These are phyloP conservation scores for Agrochola lota DNA, from an alignment of 2,888 invertebrate genomes.

Conservation along the genomic window DNA sequence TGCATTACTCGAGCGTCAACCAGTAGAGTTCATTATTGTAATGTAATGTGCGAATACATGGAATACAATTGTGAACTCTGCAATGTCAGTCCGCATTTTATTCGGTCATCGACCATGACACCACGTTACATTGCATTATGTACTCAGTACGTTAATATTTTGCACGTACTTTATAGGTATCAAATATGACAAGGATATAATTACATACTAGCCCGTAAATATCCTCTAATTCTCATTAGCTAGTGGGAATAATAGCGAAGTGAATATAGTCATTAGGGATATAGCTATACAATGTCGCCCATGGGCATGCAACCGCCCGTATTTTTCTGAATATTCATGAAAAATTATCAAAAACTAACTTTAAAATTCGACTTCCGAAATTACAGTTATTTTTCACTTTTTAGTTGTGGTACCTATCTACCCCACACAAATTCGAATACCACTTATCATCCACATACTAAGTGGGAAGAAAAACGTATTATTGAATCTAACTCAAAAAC, in stretches of 20 bases:
- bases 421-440: too few relatives aligned
- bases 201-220: background rate
- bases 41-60: slow-evolving; percentile 27
- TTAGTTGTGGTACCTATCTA: too few relatives aligned
- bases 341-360: too few relatives aligned
- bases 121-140: background rate
- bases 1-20: slow-evolving; percentile 6
- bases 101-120: slow-evolving; percentile 25
- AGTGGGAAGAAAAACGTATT: too few relatives aligned
- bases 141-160: background rate
- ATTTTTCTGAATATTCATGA: too few relatives aligned
- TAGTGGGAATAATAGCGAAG: background rate
- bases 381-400: too few relatives aligned
- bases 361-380: too few relatives aligned
- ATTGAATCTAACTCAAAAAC: too few relatives aligned
- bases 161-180: background rate
- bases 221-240: background rate
- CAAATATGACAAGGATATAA: background rate
- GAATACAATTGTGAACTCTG: slow-evolving; percentile 17
- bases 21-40: slow-evolving; percentile 42
- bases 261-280: background rate
- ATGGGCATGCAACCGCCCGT: too few relatives aligned
- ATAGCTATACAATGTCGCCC: too few relatives aligned
- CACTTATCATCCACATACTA: too few relatives aligned
- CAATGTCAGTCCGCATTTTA: slow-evolving; percentile 4